Conservation (phyloP, 2,888 invertebrate genomes). For the Callosobruchus maculatus region DNA sequence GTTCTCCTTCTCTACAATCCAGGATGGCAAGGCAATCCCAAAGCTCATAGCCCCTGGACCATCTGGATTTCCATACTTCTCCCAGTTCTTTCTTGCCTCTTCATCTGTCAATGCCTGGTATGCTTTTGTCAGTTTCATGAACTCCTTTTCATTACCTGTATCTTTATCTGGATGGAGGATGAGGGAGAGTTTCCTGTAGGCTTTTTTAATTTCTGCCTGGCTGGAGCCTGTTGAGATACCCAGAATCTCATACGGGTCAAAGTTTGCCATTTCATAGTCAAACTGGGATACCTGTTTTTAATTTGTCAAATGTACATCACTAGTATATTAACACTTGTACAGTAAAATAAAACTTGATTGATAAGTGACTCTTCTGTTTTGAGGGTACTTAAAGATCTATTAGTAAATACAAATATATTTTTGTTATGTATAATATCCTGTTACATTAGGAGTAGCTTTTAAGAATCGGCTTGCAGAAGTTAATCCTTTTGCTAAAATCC, state of each 20-base stretch:
- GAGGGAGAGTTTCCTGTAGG: slow-evolving; percentile 90
- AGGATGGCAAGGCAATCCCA: slow-evolving; percentile 98
- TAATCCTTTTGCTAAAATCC: no score
- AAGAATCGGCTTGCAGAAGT: no score
- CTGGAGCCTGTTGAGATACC: slow-evolving; percentile 84
- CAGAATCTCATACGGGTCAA: slow-evolving; percentile 97
- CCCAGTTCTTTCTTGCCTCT: slow-evolving; percentile 95
- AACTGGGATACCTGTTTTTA: slow-evolving; percentile 71
- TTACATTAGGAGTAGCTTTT: no score
- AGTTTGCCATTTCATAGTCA: slow-evolving; percentile 97
- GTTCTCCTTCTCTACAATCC: slow-evolving; percentile 99
- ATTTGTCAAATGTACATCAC: no score
- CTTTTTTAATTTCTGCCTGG: slow-evolving; percentile 87
- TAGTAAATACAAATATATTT: no score
- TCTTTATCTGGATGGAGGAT: slow-evolving; percentile 97
- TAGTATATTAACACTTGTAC: no score
- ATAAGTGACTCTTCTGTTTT: no score
- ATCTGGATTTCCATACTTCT: slow-evolving; percentile 99
- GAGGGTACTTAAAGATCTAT: no score
- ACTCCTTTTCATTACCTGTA: slow-evolving; percentile 93
- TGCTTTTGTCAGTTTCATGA: slow-evolving; percentile 95
- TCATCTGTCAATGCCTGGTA: slow-evolving; percentile 95
- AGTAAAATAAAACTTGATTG: no score
- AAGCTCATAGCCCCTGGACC: slow-evolving; percentile 99
- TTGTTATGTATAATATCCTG: no score